These are phyloP conservation scores for Antheraea pernyi DNA, from an alignment of 1,140 invertebrate genomes.

Conservation along the genomic window DNA sequence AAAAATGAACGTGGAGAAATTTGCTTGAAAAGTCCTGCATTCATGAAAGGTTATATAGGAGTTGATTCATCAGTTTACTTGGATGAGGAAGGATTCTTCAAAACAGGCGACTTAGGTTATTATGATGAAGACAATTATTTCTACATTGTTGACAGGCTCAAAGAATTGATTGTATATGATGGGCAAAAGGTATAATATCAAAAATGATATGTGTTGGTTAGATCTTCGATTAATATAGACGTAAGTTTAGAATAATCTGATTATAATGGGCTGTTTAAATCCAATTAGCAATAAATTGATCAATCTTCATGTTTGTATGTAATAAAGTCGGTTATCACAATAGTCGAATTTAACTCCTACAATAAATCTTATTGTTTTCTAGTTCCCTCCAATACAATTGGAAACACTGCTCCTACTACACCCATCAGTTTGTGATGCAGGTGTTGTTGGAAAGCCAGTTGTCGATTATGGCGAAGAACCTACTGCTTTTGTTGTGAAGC, in stretches of 20 bases:
- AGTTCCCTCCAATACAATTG: conserved; percentile 84
- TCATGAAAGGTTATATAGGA: conserved; percentile 84
- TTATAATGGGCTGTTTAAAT: too few relatives aligned
- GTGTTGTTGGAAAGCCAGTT: conserved; percentile 84
- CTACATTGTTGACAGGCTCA: conserved; percentile 87
- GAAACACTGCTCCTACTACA: conserved; percentile 83
- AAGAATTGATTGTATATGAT: conserved; percentile 90
- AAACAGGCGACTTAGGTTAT: conserved; percentile 89
- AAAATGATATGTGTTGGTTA: neutral
- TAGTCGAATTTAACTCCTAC: neutral
- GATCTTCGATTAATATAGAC: too few relatives aligned
- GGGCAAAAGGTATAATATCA: conserved; percentile 70
- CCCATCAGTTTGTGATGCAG: conserved; percentile 83
- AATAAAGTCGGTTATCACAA: neutral
- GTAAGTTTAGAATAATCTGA: too few relatives aligned
- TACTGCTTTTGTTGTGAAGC: conserved; percentile 82
- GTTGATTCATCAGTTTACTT: conserved; percentile 84
- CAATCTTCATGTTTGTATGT: too few relatives aligned
- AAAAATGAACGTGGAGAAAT: conserved; percentile 82
- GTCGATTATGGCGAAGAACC: conserved; percentile 82
- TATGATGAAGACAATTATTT: conserved; percentile 85
- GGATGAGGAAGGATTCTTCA: conserved; percentile 86
- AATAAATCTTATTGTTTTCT: conserved; percentile 30
- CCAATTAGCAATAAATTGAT: too few relatives aligned
- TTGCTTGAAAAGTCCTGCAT: conserved; percentile 80